A percentile compares a stretch with the other conserved stretches of the same genome.
Evolutionary conservation across 2,888 invertebrate species (phyloP).

Genomic region (Ophion ventricosus): DNA sequence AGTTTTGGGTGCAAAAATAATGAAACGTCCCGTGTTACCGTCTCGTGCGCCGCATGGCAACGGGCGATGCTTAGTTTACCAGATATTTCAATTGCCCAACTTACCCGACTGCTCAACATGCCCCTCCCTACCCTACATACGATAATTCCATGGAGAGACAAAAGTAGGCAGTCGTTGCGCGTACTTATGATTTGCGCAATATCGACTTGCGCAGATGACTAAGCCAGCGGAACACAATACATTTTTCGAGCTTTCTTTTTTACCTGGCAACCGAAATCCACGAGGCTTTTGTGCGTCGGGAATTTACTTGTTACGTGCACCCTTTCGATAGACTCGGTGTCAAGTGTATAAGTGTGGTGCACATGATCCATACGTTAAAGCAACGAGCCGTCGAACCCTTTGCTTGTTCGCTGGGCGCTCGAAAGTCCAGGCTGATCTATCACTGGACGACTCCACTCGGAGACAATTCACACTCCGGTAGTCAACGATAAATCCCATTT

Average conservation of each 20-base stretch:
- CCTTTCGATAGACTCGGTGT: slow-evolving; percentile 28
- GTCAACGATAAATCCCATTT: slow-evolving; percentile 66
- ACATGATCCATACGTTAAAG: slow-evolving; percentile 53
- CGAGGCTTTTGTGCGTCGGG: slow-evolving; percentile 7
- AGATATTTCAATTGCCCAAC: no score
- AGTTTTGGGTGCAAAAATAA: no score
- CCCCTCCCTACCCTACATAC: no score
- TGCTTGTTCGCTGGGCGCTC: slow-evolving; percentile 31
- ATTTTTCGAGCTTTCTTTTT: slow-evolving; percentile 27
- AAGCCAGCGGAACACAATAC: slow-evolving; percentile 40
- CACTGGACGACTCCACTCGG: slow-evolving; percentile 1
- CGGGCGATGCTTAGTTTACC: no score
- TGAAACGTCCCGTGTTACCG: no score
- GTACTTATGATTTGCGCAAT: slow-evolving; percentile 26
- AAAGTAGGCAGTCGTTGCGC: neutral
- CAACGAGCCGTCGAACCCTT: slow-evolving; percentile 57
- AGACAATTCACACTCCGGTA: slow-evolving; percentile 56
- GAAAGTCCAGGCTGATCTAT: slow-evolving; percentile 39
- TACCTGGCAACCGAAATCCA: neutral
- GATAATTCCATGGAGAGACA: neutral
- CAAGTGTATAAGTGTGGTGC: neutral
- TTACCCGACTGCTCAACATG: no score
- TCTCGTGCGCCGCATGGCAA: no score
- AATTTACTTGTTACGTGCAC: slow-evolving; percentile 23
- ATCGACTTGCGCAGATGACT: neutral